These are phyloP conservation scores for Pseudorhombus dupliciocellatus DNA, from an alignment of 2,113 vertebrate species.

Conservation along the genomic window DNA sequence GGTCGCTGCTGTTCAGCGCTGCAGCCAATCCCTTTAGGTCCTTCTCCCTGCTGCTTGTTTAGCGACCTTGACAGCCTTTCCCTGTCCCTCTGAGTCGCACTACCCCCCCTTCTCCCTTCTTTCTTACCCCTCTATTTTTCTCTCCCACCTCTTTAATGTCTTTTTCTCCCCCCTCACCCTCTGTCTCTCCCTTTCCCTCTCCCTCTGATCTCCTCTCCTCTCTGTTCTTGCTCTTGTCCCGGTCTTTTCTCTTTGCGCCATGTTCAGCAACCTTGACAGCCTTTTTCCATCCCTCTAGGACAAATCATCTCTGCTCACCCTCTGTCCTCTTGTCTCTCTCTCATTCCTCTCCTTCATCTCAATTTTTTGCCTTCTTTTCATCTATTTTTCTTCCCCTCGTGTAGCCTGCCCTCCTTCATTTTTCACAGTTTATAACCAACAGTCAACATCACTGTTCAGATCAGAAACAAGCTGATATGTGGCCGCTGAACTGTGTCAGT, in stretches of 20 bases:
- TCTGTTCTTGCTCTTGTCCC: constrained; percentile 43
- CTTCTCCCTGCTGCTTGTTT: constrained; percentile 72
- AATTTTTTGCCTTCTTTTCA: constrained; percentile 4
- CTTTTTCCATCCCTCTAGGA: constrained; percentile 56
- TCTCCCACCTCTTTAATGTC: constrained; percentile 41
- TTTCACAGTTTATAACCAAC: constrained; percentile 7
- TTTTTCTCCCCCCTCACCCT: constrained; percentile 29
- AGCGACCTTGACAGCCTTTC: constrained; percentile 77
- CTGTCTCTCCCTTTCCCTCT: constrained; percentile 16
- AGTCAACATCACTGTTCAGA: constrained; percentile 3
- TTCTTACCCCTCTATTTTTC: constrained; percentile 41
- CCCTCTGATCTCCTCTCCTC: constrained; percentile 56
- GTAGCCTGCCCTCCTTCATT: background rate
- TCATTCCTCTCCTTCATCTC: constrained; percentile 22
- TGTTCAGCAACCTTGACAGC: constrained; percentile 65
- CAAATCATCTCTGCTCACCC: constrained; percentile 46
- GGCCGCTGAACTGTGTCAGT: constrained; percentile 4
- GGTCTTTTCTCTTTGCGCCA: constrained; percentile 50
- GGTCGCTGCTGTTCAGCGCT: constrained; percentile 71
- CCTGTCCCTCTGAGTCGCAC: constrained; percentile 68
- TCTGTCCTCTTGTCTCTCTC: constrained; percentile 26
- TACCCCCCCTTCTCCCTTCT: constrained; percentile 34
- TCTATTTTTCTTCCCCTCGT: background rate
- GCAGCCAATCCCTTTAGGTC: constrained; percentile 75
- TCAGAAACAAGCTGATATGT: constrained; percentile 11